phyloP scores from a whole-genome alignment of 2,888 invertebrate genomes.

The Eremobia ochroleuca region DNA sequence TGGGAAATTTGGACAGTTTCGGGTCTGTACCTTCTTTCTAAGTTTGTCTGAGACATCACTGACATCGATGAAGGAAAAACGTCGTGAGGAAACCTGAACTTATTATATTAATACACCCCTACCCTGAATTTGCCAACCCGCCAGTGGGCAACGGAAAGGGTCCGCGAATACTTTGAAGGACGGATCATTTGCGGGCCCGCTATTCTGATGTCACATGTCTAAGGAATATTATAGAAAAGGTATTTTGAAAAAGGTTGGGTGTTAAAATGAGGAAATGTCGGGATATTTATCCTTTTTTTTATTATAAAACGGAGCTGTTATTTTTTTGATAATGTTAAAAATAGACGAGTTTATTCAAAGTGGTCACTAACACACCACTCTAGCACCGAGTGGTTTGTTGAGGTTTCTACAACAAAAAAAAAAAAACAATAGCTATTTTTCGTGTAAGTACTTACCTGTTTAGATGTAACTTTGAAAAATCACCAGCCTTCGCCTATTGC shows the following conservation, averaged over 20 bases:
- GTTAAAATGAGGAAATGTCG: conserved; percentile 26
- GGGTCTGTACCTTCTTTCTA: no score
- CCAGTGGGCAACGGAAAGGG: conserved; percentile 28
- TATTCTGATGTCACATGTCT: conserved; percentile 45
- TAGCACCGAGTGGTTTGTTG: background rate
- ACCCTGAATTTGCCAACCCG: background rate
- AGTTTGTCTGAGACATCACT: no score
- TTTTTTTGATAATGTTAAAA: background rate
- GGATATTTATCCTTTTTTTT: conserved; percentile 9
- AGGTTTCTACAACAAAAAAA: background rate
- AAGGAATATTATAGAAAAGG: conserved; percentile 41
- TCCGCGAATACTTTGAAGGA: conserved; percentile 44
- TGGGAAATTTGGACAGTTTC: no score
- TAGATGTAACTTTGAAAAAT: background rate
- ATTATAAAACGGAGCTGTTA: background rate
- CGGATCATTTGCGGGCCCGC: conserved; percentile 46
- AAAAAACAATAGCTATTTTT: background rate
- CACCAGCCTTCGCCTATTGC: background rate
- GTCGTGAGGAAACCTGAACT: background rate
- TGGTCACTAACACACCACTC: background rate
- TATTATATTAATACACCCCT: background rate
- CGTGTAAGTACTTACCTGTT: background rate
- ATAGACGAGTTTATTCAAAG: background rate
- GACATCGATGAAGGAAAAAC: no score
- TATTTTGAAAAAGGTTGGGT: conserved; percentile 46